phyloP scores from a whole-genome alignment of 2,888 invertebrate genomes.

The Ormia ochracea region DNA sequence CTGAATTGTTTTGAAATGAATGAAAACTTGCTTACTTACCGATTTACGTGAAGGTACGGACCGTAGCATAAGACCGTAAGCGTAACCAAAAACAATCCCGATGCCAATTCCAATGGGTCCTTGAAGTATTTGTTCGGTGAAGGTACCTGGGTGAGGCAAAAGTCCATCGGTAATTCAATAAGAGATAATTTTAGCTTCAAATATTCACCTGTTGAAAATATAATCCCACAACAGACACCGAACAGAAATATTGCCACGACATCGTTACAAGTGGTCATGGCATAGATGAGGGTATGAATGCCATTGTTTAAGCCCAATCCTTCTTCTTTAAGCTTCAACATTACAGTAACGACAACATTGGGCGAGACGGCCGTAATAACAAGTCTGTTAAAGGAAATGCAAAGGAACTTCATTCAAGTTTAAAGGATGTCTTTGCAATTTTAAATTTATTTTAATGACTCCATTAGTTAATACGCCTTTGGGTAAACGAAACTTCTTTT shows the following conservation, averaged over 20 bases:
- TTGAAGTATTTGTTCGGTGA: conserved; percentile 78
- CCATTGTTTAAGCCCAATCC: conserved; percentile 83
- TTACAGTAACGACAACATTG: conserved; percentile 84
- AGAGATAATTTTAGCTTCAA: background rate
- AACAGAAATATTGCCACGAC: conserved; percentile 86
- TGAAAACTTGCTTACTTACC: conserved; percentile 68
- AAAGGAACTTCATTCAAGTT: background rate
- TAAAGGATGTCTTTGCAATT: too few relatives aligned
- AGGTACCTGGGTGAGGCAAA: conserved; percentile 68
- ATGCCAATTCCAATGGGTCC: conserved; percentile 81
- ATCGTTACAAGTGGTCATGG: conserved; percentile 82
- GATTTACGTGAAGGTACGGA: conserved; percentile 79
- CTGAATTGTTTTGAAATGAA: too few relatives aligned
- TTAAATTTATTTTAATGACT: too few relatives aligned
- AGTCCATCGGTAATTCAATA: background rate
- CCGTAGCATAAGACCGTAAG: conserved; percentile 80
- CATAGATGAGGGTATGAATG: conserved; percentile 83
- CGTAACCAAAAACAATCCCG: conserved; percentile 80
- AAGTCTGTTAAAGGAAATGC: conserved; percentile 75
- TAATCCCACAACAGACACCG: conserved; percentile 81
- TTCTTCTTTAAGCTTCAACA: conserved; percentile 81
- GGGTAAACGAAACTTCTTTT: too few relatives aligned
- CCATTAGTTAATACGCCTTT: too few relatives aligned
- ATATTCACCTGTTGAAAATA: conserved; percentile 80
- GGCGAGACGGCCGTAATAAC: conserved; percentile 84